A percentile compares a stretch with the other conserved stretches of the same genome.
Evolutionary conservation across 2,113 vertebrate species (phyloP).

Genomic region (Hylia prasina): DNA sequence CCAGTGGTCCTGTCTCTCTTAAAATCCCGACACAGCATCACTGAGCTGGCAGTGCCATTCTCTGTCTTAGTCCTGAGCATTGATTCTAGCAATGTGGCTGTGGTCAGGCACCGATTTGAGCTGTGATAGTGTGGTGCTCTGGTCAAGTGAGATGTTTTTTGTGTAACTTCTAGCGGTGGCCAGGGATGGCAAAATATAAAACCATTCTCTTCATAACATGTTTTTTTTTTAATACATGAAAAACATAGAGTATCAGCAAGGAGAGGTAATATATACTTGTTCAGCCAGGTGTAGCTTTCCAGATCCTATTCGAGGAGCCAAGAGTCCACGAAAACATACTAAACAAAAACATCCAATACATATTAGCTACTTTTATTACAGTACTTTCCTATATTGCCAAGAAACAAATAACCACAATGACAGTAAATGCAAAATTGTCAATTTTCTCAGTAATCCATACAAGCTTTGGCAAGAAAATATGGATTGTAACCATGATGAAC

Average conservation of each 20-base stretch:
- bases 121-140: background rate
- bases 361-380: background rate
- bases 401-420: background rate
- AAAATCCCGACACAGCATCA: background rate
- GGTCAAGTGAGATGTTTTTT: background rate
- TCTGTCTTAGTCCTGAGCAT: background rate
- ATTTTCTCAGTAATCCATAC: background rate
- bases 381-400: background rate
- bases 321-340: background rate
- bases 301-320: background rate
- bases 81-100: background rate
- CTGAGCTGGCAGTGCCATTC: background rate
- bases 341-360: background rate
- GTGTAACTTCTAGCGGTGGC: background rate
- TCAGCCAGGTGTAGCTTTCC: background rate
- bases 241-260: background rate
- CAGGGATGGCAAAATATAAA: background rate
- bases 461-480: background rate
- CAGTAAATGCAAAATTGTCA: background rate
- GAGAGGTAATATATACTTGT: background rate
- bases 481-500: background rate
- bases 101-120: background rate
- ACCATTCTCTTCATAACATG: background rate
- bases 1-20: background rate
- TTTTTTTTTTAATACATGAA: background rate